Evolutionary conservation across 2,113 vertebrate species (phyloP), one percentile per base, ranked within the genome.

Genomic region (Clinocottus analis): DNA sequence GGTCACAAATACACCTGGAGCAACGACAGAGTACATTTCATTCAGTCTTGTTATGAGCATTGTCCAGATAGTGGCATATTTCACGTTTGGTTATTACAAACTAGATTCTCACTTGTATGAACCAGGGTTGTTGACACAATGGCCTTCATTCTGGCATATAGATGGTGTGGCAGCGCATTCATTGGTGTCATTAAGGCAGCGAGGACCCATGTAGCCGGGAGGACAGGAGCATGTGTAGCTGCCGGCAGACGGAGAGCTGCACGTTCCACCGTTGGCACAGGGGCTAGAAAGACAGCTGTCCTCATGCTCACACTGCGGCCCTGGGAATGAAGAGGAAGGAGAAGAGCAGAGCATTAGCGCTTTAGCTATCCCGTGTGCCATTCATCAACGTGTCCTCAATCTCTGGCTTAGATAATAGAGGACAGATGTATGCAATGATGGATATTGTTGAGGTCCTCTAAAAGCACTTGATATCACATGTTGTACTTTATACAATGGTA

Each of bases 211-310:
- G 90, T 96, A 97, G 79, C 97, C 97, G 2, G 91, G 0, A 2
- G 79, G 92, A 82, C 97, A 98, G 70, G 41, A 88, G 84, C 97
- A 99, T 41, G 90, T 95, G 94, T 95, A 98, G 19, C 91, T 95
- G 10, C 91, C 94, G 63, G 93, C 95, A 12, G 94, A 87, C 12
- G 35, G 74, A 3, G 96, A 91, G 3, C 89, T 91, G 45, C 97
- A 99, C 0, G 84, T 93, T n/a, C 96, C 97, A 11, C 95, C 94
- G 0, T 98, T 96, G 60, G 94, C 94, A 82, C 97, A 99, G 0
- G 97, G 97, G 14, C 95, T 94, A 13, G 97, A 97, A 0, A 94
- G 90, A 82, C 97, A 99, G 88, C 95, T 95, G 83, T 98, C 97
- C 0, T 95, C 94, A 33, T 92, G 93, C 70, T 97, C 96, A 89